Conservation (phyloP, 2,797 vertebrate genomes). For the Rallus crepitans region DNA sequence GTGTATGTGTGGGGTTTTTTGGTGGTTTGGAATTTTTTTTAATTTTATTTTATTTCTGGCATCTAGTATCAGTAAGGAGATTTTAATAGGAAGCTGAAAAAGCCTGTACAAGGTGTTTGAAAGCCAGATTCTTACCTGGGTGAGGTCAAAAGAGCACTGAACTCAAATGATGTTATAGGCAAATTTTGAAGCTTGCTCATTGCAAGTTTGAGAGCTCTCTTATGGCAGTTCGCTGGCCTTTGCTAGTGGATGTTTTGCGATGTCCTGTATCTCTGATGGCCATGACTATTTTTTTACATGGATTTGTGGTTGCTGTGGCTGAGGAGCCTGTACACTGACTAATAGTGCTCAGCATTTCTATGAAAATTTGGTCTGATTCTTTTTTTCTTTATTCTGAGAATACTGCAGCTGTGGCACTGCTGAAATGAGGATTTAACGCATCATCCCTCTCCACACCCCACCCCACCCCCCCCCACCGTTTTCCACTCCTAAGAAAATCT, state of each 20-base stretch:
- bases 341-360: background rate
- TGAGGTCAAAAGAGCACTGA: background rate
- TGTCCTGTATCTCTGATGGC: background rate
- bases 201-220: background rate
- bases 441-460: background rate
- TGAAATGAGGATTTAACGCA: background rate
- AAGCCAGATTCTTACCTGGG: background rate
- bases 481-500: background rate
- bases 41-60: background rate
- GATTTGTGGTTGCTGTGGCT: conserved; percentile 17
- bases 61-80: background rate
- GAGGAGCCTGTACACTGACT: background rate
- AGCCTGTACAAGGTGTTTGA: background rate
- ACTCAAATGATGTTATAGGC: background rate
- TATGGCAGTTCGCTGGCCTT: conserved; percentile 2
- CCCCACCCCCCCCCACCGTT: fast-evolving
- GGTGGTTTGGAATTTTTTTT: no score
- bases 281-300: background rate
- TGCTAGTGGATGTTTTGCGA: background rate
- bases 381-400: background rate
- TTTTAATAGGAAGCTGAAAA: background rate
- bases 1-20: background rate
- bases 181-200: background rate
- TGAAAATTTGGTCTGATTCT: background rate
- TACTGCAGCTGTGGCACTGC: background rate